Percentiles rank a stretch among this genome's conserved stretches.
These are phyloP conservation scores for Lemur catta DNA, from an alignment of 2,797 vertebrate species.

Conservation along the genomic window DNA sequence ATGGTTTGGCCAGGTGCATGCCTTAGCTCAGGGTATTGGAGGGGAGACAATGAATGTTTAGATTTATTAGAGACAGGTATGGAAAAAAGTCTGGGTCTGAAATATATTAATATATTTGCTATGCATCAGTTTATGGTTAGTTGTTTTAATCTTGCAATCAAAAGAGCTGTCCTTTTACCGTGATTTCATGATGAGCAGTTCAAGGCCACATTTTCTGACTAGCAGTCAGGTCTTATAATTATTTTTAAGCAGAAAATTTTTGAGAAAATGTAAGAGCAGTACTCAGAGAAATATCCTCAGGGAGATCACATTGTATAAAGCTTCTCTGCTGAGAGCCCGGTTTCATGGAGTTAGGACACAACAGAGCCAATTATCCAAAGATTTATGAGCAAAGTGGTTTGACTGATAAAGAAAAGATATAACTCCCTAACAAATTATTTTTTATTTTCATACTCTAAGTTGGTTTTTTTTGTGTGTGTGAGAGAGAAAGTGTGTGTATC, in stretches of 20 bases:
- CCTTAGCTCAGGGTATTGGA: neutral
- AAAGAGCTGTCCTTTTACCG: constrained; percentile 18
- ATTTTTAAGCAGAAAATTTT: constrained; percentile 59
- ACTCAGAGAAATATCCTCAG: constrained; percentile 54
- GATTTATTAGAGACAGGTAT: neutral
- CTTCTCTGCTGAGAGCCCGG: neutral
- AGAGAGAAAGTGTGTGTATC: neutral
- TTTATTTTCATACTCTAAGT: neutral
- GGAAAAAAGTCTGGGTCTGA: neutral
- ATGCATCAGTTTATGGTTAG: neutral
- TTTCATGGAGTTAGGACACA: constrained; percentile 30
- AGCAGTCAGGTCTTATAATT: constrained; percentile 42
- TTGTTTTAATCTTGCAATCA: constrained; percentile 37
- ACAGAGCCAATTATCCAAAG: constrained; percentile 62
- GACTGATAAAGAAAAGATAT: constrained; percentile 35
- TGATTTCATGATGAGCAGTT: neutral
- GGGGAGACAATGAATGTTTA: neutral
- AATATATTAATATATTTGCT: neutral
- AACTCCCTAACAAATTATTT: constrained; percentile 2
- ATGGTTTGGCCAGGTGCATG: fast-evolving
- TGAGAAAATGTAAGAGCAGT: constrained; percentile 47
- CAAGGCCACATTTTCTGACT: constrained; percentile 44
- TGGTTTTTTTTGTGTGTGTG: neutral
- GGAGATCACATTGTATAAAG: constrained; percentile 44
- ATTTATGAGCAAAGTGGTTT: constrained; percentile 58